Base-by-base conservation (phyloP, 2,888 invertebrate genomes). In the Nemoura dubitans region DNA sequence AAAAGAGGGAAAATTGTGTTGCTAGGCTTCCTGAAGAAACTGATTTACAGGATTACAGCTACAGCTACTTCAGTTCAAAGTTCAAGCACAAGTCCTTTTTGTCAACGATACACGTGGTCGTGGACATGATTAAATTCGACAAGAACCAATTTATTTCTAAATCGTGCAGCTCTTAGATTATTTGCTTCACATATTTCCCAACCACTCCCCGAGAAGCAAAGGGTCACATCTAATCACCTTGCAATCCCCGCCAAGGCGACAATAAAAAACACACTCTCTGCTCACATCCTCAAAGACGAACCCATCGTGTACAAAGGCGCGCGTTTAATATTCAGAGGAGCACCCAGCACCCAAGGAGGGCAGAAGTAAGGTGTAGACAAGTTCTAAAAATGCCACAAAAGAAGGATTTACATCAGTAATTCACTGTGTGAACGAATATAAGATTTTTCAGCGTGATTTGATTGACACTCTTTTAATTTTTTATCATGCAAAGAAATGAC, bases 401-500 rank as follows among this genome's bases (percentile, higher is more conserved):
- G 59, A 21, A 21, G 59, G 59, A 59, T 59, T 59, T 59, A 59
- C 59, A 59, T 59, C 21, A 59, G 59, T 59, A 59, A 59, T 59
- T 59, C 59, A 21, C 6, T 59, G 59, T 59, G 59, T 59, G 59
- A 59, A 59, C 59, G 21, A 21, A 59, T 59, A 59, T 59, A 7
- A 59, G 59, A 59, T 59, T 59, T 59, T 59, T 59, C 59, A 59
- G 59, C 59, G 59, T 21, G 59, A 59, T 59, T 59, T 59, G 59
- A 59, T 59, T 59, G 59, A 59, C 59, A 21, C 59, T n/a, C n/a
- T 59, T 59, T 59, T 59, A 59, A 59, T 59, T 59, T 21, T 21
- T 59, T 59, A 59, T 59, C 36, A 14, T 21, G 59, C 59, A 16
- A 59, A 21, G 59, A 59, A 59, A 59, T 59, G 59, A 59, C 59